phyloP scores from a whole-genome alignment of 2,797 vertebrate species.

The Phoeniculus purpureus region DNA sequence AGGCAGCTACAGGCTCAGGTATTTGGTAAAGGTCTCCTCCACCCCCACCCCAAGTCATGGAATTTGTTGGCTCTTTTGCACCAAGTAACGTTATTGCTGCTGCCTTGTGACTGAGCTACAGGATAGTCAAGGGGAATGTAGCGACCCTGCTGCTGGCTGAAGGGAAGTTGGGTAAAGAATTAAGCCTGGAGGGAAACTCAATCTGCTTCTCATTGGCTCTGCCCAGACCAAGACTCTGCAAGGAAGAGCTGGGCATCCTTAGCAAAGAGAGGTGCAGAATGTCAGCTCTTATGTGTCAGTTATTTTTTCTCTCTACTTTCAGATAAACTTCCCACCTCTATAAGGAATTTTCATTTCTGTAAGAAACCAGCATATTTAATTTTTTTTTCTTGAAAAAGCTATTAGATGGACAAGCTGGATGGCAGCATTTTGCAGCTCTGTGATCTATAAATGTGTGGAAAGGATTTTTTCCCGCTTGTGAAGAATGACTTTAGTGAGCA shows the following conservation, averaged over 20 bases:
- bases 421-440: background rate
- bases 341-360: background rate
- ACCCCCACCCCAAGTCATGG: background rate
- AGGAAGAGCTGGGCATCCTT: background rate
- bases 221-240: background rate
- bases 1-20: background rate
- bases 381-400: background rate
- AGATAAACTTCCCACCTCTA: background rate
- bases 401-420: background rate
- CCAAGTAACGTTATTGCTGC: rapidly evolving
- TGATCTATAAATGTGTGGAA: background rate
- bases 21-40: background rate
- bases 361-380: background rate
- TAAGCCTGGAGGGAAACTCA: background rate
- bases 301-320: background rate
- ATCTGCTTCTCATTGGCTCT: background rate
- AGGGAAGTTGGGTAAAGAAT: too few species aligned
- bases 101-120: rapidly evolving
- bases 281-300: background rate
- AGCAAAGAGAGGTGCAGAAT: background rate
- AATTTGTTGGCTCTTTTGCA: background rate
- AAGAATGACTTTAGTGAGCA: background rate
- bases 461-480: background rate
- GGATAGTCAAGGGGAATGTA: too few species aligned
- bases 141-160: background rate